Base-by-base conservation (phyloP, 2,797 vertebrate genomes). In the Prunella strophiata region DNA sequence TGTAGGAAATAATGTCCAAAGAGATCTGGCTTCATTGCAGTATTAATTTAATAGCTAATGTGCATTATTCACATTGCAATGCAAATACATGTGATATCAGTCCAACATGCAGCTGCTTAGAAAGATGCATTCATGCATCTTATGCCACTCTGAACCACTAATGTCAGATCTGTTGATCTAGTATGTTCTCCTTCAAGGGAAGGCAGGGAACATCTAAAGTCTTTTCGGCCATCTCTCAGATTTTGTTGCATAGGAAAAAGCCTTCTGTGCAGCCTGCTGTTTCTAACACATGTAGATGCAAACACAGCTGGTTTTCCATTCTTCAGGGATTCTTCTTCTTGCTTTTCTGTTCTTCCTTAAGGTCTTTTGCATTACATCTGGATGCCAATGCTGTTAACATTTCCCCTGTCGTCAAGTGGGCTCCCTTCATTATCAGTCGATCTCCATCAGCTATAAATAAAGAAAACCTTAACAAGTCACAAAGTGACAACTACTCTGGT, bases 391-490 rank as follows among this genome's bases (percentile, higher is more conserved):
- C 98, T 11, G 79, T 91, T 72, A 99, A 89, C 98, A 99, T 99
- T 97, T 99, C 99, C 7, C 45, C 13, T 73, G 95, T 88, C 0
- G 98, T 98, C 95, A 99, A 50, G 50, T 98, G 98, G 63, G 97
- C 98, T 84, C 98, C 98, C 92, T 99, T 99, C 98, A 99, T 98
- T 93, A 99, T 82, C 93, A 99, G 88, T 96, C 67, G 97, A 26
- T 99, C 98, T 95, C 99, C 99, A 50, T 99, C 98, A 51, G 89
- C 99, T 99, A 51, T 72, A 84, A 94, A 85, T 15, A 32, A 72
- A 89, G 63, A 55, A 94, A 50, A 26, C 4, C 4, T 61, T 58
- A 32, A 71, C 36, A 77, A 32, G 7, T 78, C 65, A 86, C 50
- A 34, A 90, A 85, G 55, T 52, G 45, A 40, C 48, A 55, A 32